A percentile compares a stretch with the other conserved stretches of the same genome.
phyloP scores from a whole-genome alignment of 2,113 vertebrate genomes.

The Gracilinanus agilis region DNA sequence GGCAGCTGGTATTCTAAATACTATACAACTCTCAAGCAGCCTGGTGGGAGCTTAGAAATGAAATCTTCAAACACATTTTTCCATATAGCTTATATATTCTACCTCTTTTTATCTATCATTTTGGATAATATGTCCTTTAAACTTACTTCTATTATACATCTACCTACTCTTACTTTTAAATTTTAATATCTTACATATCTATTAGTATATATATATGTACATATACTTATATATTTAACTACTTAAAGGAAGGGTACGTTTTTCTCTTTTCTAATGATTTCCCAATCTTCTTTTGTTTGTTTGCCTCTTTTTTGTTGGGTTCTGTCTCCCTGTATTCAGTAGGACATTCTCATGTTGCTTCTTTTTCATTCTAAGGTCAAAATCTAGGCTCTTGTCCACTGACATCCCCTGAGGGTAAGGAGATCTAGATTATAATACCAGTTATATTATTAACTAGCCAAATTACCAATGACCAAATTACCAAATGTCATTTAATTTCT shows the following conservation, averaged over 20 bases:
- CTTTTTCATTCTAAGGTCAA: not conserved
- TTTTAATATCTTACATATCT: too few relatives aligned
- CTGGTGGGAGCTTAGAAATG: not conserved
- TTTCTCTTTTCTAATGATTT: not conserved
- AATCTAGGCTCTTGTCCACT: not conserved
- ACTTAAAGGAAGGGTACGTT: slow-evolving; percentile 12
- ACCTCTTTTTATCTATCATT: slow-evolving; percentile 2
- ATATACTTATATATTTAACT: not conserved
- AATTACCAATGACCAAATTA: not conserved
- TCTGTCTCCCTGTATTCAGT: not conserved
- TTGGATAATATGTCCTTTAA: not conserved
- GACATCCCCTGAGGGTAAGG: not conserved
- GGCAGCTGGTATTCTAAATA: not conserved
- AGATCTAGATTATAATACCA: not conserved
- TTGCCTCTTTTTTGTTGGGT: not conserved
- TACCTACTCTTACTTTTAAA: not conserved
- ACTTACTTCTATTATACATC: not conserved
- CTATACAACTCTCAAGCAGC: not conserved
- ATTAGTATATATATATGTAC: too few relatives aligned
- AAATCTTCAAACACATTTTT: not conserved
- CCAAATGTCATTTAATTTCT: not conserved
- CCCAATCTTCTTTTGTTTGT: slow-evolving; percentile 2
- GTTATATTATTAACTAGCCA: not conserved
- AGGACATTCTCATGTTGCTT: not conserved
- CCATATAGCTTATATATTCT: not conserved